These are phyloP conservation scores for Mobula hypostoma DNA, from an alignment of 2,113 vertebrate species.

Conservation along the genomic window DNA sequence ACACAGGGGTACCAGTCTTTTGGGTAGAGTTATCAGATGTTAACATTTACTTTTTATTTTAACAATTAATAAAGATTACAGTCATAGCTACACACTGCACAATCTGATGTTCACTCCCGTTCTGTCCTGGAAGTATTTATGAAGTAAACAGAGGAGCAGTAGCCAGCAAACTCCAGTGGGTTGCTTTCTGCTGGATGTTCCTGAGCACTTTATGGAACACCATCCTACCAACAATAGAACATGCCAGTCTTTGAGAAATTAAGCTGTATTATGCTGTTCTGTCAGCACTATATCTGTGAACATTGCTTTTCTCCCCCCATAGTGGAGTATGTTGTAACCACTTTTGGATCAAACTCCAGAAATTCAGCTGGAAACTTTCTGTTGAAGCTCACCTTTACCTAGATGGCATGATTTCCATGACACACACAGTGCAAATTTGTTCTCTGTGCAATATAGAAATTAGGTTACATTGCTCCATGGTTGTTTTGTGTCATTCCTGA, in stretches of 20 bases:
- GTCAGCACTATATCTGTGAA: no score
- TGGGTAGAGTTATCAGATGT: conserved; percentile 41
- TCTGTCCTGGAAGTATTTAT: background rate
- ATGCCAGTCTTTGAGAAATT: background rate
- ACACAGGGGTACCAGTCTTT: conserved; percentile 42
- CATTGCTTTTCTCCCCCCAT: no score
- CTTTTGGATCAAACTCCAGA: no score
- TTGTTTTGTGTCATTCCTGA: no score
- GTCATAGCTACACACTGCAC: background rate
- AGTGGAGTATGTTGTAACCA: no score
- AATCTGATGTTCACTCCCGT: background rate
- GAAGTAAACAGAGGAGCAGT: background rate
- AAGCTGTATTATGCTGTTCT: background rate
- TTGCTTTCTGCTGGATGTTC: background rate
- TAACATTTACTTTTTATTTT: conserved; percentile 49
- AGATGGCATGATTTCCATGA: no score
- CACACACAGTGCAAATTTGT: no score
- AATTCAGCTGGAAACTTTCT: no score
- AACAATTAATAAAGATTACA: background rate
- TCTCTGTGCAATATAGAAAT: no score
- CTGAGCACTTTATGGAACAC: background rate
- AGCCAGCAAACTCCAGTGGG: background rate
- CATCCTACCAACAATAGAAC: background rate
- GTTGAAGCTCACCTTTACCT: no score
- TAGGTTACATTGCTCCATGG: no score